A percentile compares a stretch with the other conserved stretches of the same genome.
Evolutionary conservation across 1,140 invertebrate genomes (phyloP).

Genomic region (Gryon sp.): DNA sequence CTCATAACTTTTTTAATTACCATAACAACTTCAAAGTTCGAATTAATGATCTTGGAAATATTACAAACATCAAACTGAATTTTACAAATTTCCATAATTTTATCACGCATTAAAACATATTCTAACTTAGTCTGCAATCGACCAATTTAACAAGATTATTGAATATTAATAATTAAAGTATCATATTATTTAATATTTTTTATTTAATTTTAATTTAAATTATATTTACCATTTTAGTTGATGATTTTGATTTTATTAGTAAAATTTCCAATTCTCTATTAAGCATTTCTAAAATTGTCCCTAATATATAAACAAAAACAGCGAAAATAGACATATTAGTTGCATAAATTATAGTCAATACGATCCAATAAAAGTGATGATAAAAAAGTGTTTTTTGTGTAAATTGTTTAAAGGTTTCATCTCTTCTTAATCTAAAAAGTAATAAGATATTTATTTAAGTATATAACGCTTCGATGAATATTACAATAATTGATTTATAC

Average conservation of each 20-base stretch:
- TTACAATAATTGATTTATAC: too few species aligned
- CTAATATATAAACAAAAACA: constrained; percentile 25
- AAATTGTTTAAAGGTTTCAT: too few species aligned
- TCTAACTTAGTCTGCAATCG: too few species aligned
- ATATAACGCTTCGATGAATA: too few species aligned
- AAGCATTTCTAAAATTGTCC: constrained; percentile 25
- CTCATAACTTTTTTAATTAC: background rate
- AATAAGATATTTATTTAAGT: too few species aligned
- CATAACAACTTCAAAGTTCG: constrained; percentile 6
- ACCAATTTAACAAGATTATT: background rate
- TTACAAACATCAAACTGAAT: constrained; percentile 38
- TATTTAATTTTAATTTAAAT: constrained; percentile 3
- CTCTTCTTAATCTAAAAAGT: too few species aligned
- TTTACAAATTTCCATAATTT: constrained; percentile 25
- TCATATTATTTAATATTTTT: background rate
- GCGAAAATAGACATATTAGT: constrained; percentile 22
- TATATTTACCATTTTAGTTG: constrained; percentile 2
- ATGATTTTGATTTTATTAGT: constrained; percentile 9
- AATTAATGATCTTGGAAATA: constrained; percentile 24
- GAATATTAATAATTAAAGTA: background rate
- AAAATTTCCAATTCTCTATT: constrained; percentile 18
- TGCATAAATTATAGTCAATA: constrained; percentile 17
- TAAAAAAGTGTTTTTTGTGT: too few species aligned
- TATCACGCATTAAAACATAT: constrained; percentile 2
- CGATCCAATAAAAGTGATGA: constrained; percentile 21